Evolutionary conservation across 2,888 invertebrate genomes (phyloP).

Genomic region (Chymomyza fuscimana): DNA sequence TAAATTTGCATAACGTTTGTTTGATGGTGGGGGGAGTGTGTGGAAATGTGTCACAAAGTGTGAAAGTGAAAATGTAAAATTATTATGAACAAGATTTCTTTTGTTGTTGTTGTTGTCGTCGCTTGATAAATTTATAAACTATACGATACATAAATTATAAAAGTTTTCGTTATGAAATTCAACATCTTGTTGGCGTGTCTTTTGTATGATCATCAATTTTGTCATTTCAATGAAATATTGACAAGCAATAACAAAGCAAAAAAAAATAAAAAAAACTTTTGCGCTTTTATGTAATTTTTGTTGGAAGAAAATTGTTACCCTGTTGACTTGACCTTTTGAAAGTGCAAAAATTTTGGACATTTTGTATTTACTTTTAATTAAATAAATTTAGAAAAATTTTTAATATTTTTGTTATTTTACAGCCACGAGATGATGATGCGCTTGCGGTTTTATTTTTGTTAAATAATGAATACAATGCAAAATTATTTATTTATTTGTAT

Average conservation of each 20-base stretch:
- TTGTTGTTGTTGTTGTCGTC: neutral
- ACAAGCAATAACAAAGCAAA: neutral
- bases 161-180: slow-evolving; percentile 62
- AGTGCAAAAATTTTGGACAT: too few species aligned
- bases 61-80: slow-evolving; percentile 7
- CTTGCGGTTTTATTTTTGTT: too few species aligned
- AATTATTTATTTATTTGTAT: too few species aligned
- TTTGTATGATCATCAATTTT: slow-evolving; percentile 7
- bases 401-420: too few species aligned
- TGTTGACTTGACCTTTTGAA: too few species aligned
- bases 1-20: slow-evolving; percentile 14
- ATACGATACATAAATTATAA: slow-evolving; percentile 62
- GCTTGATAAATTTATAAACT: neutral
- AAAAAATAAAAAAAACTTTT: neutral
- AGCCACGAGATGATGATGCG: too few species aligned
- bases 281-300: neutral
- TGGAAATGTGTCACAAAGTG: neutral
- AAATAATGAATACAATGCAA: too few species aligned
- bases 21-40: neutral
- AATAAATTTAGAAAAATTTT: too few species aligned
- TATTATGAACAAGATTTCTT: neutral
- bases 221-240: neutral
- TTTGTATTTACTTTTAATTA: too few species aligned
- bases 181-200: slow-evolving; percentile 54
- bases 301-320: too few species aligned